These are phyloP conservation scores for Dryobota labecula DNA, from an alignment of 2,888 invertebrate species.

Conservation along the genomic window DNA sequence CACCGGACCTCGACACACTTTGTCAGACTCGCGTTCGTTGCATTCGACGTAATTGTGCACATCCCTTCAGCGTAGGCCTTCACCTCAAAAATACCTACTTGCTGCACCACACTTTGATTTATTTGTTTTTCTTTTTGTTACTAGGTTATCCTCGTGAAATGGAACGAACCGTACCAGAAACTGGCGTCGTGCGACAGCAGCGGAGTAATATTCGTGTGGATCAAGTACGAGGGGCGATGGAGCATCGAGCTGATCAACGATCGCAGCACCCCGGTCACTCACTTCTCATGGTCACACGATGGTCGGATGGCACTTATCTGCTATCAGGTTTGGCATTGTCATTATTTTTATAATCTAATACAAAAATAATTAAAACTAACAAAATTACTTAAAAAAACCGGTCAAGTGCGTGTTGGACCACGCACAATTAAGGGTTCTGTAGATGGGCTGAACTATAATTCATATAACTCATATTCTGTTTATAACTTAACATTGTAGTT, in stretches of 20 bases:
- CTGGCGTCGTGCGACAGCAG: constrained; percentile 99
- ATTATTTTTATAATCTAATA: background rate
- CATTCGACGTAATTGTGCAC: constrained; percentile 29
- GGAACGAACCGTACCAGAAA: constrained; percentile 99
- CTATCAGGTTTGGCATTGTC: constrained; percentile 93
- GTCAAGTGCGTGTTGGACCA: too few species aligned
- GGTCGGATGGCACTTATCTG: constrained; percentile 99
- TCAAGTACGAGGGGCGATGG: constrained; percentile 99
- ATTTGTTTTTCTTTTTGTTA: constrained; percentile 15
- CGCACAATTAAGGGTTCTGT: too few species aligned
- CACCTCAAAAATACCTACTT: background rate
- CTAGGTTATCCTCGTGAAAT: constrained; percentile 98
- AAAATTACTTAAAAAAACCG: too few species aligned
- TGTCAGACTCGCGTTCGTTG: constrained; percentile 4
- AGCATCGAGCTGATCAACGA: constrained; percentile 99
- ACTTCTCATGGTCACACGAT: constrained; percentile 99
- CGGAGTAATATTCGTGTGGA: constrained; percentile 99
- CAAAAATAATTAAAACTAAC: too few species aligned
- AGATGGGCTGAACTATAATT: too few species aligned
- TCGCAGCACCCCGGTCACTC: constrained; percentile 98
- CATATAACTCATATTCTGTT: too few species aligned
- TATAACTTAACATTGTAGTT: too few species aligned
- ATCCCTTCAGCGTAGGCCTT: background rate
- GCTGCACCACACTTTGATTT: background rate
- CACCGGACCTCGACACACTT: constrained; percentile 26